Conservation (phyloP, 2,797 vertebrate species). For the Takifugu rubripes region DNA sequence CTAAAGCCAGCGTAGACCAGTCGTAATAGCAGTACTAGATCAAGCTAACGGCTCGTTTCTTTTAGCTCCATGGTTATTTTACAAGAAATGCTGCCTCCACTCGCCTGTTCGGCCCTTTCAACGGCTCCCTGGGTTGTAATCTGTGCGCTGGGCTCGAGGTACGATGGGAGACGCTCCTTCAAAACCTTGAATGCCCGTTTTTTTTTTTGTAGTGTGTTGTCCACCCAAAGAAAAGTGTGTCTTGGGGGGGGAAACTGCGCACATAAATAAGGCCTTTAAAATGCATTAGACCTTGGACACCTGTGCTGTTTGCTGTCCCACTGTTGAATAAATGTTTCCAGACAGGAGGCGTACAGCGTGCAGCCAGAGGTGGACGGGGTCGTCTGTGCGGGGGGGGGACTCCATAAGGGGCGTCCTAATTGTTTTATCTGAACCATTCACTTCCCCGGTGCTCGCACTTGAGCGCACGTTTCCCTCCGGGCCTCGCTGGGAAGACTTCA, state of each 20-base stretch:
- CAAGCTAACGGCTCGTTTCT: no score
- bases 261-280: conserved; percentile 44
- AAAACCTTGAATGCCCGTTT: background rate
- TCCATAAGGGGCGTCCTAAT: conserved; percentile 40
- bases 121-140: background rate
- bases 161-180: no score
- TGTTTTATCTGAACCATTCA: conserved; percentile 41
- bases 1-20: no score
- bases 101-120: background rate
- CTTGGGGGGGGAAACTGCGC: background rate
- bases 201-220: background rate
- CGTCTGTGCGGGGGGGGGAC: conserved; percentile 5
- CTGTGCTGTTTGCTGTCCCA: conserved; percentile 17
- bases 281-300: conserved; percentile 33
- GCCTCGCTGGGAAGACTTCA: conserved; percentile 30
- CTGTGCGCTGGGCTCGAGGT: no score
- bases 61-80: no score
- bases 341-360: conserved; percentile 19
- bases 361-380: conserved; percentile 21
- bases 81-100: no score
- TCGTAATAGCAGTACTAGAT: no score
- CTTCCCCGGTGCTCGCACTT: conserved; percentile 14
- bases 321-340: conserved; percentile 47
- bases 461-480: conserved; percentile 12
- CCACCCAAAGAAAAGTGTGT: conserved; percentile 7